Conservation (phyloP, 2,113 vertebrate genomes). For the Nothoprocta pentlandii region DNA sequence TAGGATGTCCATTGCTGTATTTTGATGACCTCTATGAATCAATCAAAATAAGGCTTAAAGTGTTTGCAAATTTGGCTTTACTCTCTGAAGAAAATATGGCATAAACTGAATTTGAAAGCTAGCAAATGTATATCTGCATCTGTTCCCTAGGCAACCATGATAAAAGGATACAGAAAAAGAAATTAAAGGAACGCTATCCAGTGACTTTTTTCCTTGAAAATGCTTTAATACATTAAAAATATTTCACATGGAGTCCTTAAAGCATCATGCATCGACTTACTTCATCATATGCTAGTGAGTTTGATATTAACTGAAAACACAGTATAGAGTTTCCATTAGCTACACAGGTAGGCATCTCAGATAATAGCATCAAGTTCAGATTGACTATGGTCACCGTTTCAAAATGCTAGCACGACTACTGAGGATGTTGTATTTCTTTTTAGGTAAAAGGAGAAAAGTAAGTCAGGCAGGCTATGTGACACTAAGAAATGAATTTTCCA, state of each 20-base stretch:
- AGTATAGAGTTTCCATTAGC: neutral
- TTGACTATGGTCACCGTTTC: neutral
- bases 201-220: neutral
- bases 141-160: conserved; percentile 25
- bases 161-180: neutral
- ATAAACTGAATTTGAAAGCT: neutral
- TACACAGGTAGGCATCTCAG: neutral
- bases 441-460: neutral
- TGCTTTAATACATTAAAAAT: neutral
- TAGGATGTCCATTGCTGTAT: neutral
- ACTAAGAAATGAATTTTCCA: neutral
- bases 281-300: neutral
- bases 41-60: neutral
- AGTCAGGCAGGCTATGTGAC: accelerated
- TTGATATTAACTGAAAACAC: neutral
- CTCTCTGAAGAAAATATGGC: neutral
- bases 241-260: neutral
- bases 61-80: neutral
- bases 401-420: neutral
- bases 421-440: neutral
- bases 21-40: neutral
- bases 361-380: neutral
- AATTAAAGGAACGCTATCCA: neutral
- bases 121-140: neutral
- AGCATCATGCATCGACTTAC: neutral